phyloP scores from a whole-genome alignment of 2,888 invertebrate species.

The Chaetoderma sp. region DNA sequence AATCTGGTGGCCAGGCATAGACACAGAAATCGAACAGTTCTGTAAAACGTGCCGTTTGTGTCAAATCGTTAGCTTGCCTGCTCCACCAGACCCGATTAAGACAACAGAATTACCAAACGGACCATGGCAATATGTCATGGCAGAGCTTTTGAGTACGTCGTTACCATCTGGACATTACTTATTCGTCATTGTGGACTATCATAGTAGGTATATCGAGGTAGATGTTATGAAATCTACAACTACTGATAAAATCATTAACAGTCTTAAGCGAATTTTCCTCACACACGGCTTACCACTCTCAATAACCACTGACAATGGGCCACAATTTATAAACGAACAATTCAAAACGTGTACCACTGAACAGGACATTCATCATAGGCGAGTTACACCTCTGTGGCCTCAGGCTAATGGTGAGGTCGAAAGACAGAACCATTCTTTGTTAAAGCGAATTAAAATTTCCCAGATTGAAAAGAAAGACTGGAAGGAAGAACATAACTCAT shows the following conservation, averaged over 20 bases:
- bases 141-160: constrained; percentile 39
- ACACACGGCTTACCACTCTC: constrained; percentile 32
- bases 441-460: constrained; percentile 37
- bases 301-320: constrained; percentile 36
- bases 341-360: constrained; percentile 28
- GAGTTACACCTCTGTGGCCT: constrained; percentile 33
- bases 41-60: background rate
- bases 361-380: constrained; percentile 30
- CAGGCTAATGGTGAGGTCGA: constrained; percentile 39
- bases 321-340: constrained; percentile 27
- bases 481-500: no score
- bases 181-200: constrained; percentile 41
- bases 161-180: constrained; percentile 31
- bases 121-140: constrained; percentile 38
- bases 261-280: no score
- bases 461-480: constrained; percentile 26
- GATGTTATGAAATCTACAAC: constrained; percentile 25
- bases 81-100: constrained; percentile 21
- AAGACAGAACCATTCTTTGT: constrained; percentile 34
- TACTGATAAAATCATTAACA: no score
- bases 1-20: constrained; percentile 9
- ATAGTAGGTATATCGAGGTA: constrained; percentile 37
- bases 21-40: background rate
- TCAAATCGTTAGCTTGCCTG: background rate
- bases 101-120: constrained; percentile 28